Conservation (phyloP, 2,888 invertebrate species). For the Chaetoderma sp. region DNA sequence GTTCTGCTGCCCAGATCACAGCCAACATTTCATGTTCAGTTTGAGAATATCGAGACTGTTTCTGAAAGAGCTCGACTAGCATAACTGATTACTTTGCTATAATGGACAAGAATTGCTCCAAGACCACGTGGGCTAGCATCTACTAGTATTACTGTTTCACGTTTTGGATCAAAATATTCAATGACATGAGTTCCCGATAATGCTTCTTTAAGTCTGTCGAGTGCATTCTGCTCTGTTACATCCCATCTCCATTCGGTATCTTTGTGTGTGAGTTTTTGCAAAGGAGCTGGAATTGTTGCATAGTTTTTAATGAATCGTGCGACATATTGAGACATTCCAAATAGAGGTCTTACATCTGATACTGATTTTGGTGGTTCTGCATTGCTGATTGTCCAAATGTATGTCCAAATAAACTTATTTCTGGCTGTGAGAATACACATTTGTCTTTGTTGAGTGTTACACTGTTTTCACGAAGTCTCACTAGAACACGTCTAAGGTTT, state of each 20-base stretch:
- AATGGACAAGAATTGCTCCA: constrained; percentile 25
- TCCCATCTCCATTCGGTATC: constrained; percentile 18
- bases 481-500: constrained; percentile 44
- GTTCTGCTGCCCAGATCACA: constrained; percentile 38
- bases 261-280: constrained; percentile 28
- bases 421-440: neutral
- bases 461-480: constrained; percentile 18
- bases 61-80: constrained; percentile 12
- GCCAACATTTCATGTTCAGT: constrained; percentile 30
- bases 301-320: constrained; percentile 29
- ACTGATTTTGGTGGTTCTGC: constrained; percentile 1
- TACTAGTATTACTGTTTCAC: constrained; percentile 14
- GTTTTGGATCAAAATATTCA: constrained; percentile 14
- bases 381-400: constrained; percentile 2
- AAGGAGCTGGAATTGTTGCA: constrained; percentile 19
- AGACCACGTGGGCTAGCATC: constrained; percentile 28
- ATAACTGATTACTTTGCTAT: constrained; percentile 13
- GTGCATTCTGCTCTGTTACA: neutral
- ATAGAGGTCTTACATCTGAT: constrained; percentile 16
- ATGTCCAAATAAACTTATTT: constrained; percentile 9
- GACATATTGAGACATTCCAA: constrained; percentile 26
- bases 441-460: neutral
- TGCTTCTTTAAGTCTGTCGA: constrained; percentile 13
- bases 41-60: constrained; percentile 24
- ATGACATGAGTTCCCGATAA: constrained; percentile 8